Conservation (phyloP, 2,113 vertebrate species). For the Carassius carassius region DNA sequence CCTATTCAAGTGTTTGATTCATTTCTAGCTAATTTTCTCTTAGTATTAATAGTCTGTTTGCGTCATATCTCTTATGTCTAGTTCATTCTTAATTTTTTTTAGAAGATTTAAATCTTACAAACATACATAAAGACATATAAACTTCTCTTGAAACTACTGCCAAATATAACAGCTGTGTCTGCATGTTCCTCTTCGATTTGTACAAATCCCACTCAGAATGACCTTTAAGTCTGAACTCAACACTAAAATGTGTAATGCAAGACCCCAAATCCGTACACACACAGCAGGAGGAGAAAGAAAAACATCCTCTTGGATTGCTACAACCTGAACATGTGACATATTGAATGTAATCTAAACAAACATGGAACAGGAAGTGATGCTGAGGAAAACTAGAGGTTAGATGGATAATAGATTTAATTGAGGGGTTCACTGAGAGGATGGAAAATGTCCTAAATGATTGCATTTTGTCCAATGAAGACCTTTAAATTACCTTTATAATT, state of each 20-base stretch:
- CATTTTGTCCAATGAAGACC: not conserved
- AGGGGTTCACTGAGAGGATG: slow-evolving; percentile 1
- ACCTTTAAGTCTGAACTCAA: not conserved
- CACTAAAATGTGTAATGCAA: slow-evolving; percentile 14
- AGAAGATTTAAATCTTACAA: slow-evolving; percentile 26
- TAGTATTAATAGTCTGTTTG: not conserved
- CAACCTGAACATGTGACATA: slow-evolving; percentile 8
- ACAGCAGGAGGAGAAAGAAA: not conserved
- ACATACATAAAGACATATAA: slow-evolving; percentile 54
- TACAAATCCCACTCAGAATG: not conserved
- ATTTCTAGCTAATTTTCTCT: too few relatives aligned
- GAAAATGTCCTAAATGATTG: not conserved
- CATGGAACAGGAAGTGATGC: not conserved
- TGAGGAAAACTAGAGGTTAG: not conserved
- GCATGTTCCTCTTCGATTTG: not conserved
- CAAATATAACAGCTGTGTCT: slow-evolving; percentile 31
- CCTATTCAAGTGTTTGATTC: too few relatives aligned
- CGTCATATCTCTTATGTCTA: slow-evolving; percentile 6
- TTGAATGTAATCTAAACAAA: not conserved
- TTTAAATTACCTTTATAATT: not conserved
- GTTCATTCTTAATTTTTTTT: slow-evolving; percentile 4
- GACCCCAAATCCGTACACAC: not conserved
- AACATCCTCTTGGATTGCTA: not conserved
- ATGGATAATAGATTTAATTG: not conserved
- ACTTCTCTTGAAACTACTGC: slow-evolving; percentile 53